These are phyloP conservation scores for Plotosus lineatus DNA, from an alignment of 2,113 vertebrate genomes.

Conservation along the genomic window DNA sequence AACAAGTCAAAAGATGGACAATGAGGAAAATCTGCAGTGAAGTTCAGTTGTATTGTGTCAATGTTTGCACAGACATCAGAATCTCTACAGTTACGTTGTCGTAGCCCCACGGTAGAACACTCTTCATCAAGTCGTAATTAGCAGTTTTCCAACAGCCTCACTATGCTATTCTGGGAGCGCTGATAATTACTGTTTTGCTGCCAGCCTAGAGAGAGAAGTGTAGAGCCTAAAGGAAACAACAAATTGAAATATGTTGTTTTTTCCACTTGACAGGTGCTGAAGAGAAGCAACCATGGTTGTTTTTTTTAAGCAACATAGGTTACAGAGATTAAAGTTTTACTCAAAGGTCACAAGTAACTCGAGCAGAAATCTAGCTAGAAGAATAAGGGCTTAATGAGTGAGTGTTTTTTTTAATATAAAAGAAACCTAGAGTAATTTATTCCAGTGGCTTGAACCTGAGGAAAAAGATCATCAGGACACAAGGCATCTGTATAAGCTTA, in stretches of 20 bases:
- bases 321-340: slow-evolving; percentile 17
- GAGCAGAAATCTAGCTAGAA: neutral
- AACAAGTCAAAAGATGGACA: neutral
- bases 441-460: neutral
- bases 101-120: slow-evolving; percentile 18
- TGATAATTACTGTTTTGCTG: slow-evolving; percentile 54
- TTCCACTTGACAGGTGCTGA: slow-evolving; percentile 12
- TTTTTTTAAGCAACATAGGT: slow-evolving; percentile 17
- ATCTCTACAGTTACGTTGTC: neutral
- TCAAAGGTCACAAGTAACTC: slow-evolving; percentile 9
- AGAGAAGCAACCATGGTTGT: slow-evolving; percentile 38
- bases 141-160: slow-evolving; percentile 46
- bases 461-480: too few species aligned
- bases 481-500: neutral
- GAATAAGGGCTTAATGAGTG: neutral
- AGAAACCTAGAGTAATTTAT: neutral
- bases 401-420: neutral
- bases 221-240: slow-evolving; percentile 38
- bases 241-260: slow-evolving; percentile 42
- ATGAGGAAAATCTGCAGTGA: neutral
- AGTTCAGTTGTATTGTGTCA: neutral
- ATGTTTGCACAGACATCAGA: too few species aligned
- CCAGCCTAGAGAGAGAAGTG: slow-evolving; percentile 46
- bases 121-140: slow-evolving; percentile 49
- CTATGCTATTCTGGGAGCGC: slow-evolving; percentile 31